Evolutionary conservation across 1,140 invertebrate genomes (phyloP).

Genomic region (Neodiprion fabricii): DNA sequence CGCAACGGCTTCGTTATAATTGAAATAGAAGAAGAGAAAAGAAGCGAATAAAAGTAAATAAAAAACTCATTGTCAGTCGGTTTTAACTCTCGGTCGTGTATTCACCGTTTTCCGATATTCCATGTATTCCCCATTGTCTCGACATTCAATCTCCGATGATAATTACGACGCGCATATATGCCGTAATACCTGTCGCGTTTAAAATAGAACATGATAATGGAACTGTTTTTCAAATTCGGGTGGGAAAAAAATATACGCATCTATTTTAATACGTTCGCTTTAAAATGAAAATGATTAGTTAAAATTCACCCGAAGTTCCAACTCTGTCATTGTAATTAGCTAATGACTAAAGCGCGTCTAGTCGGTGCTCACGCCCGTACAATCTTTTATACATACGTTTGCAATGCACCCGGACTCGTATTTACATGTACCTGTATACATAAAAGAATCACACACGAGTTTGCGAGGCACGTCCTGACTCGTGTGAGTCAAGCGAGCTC

Average conservation of each 20-base stretch:
- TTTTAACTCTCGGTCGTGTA: neutral
- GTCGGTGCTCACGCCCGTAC: neutral
- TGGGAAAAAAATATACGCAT: too few species aligned
- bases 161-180: too few species aligned
- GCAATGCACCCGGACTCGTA: too few species aligned
- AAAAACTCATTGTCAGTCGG: neutral
- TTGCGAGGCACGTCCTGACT: neutral
- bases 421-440: too few species aligned
- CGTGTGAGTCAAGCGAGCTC: neutral
- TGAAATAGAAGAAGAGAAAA: neutral
- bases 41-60: neutral
- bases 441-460: neutral
- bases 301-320: neutral
- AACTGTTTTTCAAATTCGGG: too few species aligned
- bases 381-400: neutral
- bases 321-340: neutral
- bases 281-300: too few species aligned
- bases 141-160: neutral
- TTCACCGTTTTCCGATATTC: neutral
- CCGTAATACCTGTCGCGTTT: too few species aligned
- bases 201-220: too few species aligned
- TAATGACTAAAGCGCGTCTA: conserved; percentile 4
- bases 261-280: too few species aligned
- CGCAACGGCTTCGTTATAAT: neutral
- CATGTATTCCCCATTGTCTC: neutral